Conservation (phyloP, 35 echinoderm and acorn worm species). For the Chiridota heheva region DNA sequence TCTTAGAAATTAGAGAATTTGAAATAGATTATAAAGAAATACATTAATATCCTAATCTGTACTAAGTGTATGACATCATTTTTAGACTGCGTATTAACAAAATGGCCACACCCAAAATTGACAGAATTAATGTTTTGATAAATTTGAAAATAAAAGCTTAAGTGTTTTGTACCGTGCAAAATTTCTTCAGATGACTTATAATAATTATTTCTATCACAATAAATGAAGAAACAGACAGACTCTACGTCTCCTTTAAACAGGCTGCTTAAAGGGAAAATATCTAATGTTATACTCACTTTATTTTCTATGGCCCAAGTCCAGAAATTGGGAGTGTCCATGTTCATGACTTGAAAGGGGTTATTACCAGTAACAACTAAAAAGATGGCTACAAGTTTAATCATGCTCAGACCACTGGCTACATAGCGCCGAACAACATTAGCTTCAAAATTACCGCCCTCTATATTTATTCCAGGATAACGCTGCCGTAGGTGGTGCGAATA, state of each 20-base stretch:
- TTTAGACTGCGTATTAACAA: too few species aligned
- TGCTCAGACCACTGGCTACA: conserved; percentile 58
- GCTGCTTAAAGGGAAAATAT: neutral
- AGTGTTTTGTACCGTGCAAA: too few species aligned
- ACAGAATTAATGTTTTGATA: too few species aligned
- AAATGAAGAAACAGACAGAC: neutral
- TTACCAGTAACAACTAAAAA: conserved; percentile 71
- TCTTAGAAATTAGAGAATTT: too few species aligned
- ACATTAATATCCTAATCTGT: too few species aligned
- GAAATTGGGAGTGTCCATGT: conserved; percentile 69
- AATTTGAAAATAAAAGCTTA: too few species aligned
- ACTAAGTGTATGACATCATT: too few species aligned
- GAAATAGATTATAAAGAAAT: too few species aligned
- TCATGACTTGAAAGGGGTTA: conserved; percentile 72
- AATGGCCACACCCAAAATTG: too few species aligned
- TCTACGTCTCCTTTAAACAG: neutral
- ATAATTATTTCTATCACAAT: too few species aligned
- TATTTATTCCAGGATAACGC: conserved; percentile 82
- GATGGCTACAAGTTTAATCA: conserved; percentile 74
- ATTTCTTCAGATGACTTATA: too few species aligned
- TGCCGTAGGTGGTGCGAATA: conserved; percentile 73
- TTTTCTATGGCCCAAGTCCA: conserved; percentile 96
- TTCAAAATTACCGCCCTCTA: conserved; percentile 87
- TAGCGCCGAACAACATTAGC: conserved; percentile 70
- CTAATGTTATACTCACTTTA: conserved; percentile 77